These are phyloP conservation scores for Sparus aurata DNA, from an alignment of 2,797 vertebrate genomes.

Conservation along the genomic window DNA sequence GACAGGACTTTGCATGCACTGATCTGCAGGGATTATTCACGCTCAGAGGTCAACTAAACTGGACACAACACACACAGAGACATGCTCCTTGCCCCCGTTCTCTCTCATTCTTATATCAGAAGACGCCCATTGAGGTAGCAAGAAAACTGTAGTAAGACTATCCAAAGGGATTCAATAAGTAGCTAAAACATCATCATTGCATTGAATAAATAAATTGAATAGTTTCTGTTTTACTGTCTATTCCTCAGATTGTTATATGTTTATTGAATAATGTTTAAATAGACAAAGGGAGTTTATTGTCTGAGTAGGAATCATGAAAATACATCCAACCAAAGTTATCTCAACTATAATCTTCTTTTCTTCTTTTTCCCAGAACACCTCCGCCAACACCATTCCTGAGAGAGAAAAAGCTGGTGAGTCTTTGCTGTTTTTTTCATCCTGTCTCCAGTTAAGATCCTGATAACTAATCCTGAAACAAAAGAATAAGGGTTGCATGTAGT, in stretches of 20 bases:
- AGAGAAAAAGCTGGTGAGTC: conserved; percentile 82
- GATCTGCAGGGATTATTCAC: conserved; percentile 5
- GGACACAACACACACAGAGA: too few species aligned
- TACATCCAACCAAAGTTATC: conserved; percentile 22
- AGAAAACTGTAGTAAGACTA: too few species aligned
- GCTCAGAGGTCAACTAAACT: background rate
- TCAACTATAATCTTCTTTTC: background rate
- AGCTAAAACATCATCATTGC: background rate
- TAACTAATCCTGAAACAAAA: background rate
- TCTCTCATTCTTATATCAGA: background rate
- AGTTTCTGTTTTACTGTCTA: too few species aligned
- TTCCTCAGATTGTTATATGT: background rate
- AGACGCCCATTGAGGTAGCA: too few species aligned
- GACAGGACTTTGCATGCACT: background rate
- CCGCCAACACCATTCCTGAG: conserved; percentile 55
- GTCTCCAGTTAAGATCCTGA: conserved; percentile 7
- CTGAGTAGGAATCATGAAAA: background rate
- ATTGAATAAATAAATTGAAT: background rate
- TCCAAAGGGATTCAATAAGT: conserved; percentile 2
- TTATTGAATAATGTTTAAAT: background rate
- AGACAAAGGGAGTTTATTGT: background rate
- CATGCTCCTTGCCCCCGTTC: too few species aligned
- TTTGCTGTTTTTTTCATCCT: background rate
- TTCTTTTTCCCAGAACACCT: conserved; percentile 70
- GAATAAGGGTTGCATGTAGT: background rate